Evolutionary conservation across 2,888 invertebrate species (phyloP), one percentile per base, ranked within the genome.

Genomic region (Caenorhabditis sp.): DNA sequence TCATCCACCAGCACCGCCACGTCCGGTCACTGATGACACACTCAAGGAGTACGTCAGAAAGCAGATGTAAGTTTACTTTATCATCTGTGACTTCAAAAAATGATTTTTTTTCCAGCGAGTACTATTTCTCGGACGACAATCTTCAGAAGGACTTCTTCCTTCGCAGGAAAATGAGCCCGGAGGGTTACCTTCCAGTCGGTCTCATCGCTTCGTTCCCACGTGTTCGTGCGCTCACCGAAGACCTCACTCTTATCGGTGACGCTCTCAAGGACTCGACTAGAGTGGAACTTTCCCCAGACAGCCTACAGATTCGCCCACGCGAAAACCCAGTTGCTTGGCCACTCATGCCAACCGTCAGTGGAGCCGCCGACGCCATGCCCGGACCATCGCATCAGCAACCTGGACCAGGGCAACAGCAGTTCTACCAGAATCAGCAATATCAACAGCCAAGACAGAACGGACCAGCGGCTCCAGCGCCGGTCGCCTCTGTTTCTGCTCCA

Each of bases 111-210:
- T 47, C n/a, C 94, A 98, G 98, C 92, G 98, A 99, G 93, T 99
- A 99, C 93, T 99, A 99, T 94, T 98, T 99, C 94, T 97, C 97
- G 89, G 95, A 95, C 86, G 97, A 97, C 91, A 99, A 99, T 93
- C 94, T 99, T 72, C 95, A 95, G 88, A 95, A 96, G 89, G 99
- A 99, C 92, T 96, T 98, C 94, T 99, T 96, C 94, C 94, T 99
- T 86, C 95, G 98, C 37, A 95, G 97, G 88, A 97, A 97, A 94
- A 99, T 99, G 99, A 96, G 96, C 89, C 93, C 94, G 2, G 95
- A 97, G 15, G 99, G 99, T 69, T 98, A 95, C 91, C 94, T 98
- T 84, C 97, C 97, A 0, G 95, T 99, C 58, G 95, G 96, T 80
- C 93, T 98, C 84, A 97, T 99, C 85, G 97, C 97, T 74, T 96